Base-by-base conservation (phyloP, 2,797 vertebrate genomes). In the Acanthornis magna region DNA sequence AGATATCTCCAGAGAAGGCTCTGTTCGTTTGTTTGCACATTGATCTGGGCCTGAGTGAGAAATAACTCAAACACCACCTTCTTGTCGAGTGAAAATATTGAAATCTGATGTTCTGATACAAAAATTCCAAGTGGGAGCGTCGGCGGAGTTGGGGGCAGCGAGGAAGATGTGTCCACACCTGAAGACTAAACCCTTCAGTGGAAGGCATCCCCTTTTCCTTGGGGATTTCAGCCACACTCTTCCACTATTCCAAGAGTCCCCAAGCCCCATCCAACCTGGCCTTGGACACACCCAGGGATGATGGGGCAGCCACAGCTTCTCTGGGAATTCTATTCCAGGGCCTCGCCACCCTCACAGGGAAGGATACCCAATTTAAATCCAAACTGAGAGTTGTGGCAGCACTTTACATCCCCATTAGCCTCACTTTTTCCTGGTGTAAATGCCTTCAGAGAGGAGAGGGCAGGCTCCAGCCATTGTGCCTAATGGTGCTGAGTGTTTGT, bases 191-290 rank as follows among this genome's bases (percentile, higher is more conserved):
- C 16, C n/a, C 25, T 68, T 30, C 21, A 13, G 25, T 45, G 32
- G 19, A n/a, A 89, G 13, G 11, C 29, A 47, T 26, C 51, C 3
- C 3, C 26, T 40, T 84, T 32, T 71, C 38, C 65, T 38, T 61
- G 15, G 11, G 48, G 16, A 42, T 68, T 85, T 80, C 54, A 94
- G 29, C 34, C 62, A n/a, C 4, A 12, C 9, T 34, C 8, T 65
- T 10, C 45, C 51, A 9, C 12, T 5, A 1, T 7, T 10, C 25
- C 58, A 63, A 43, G 20, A 0, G 51, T 11, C 50, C 48, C 65
- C 68, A 18, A 53, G 2, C 51, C 45, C 5, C 0, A 0, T 68
- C 43, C 57, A 63, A 0, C 14, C n/a, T 26, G 38, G 11, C 11
- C 17, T 63, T 34, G 72, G 51, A 0, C 43, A 50, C 13, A 22